Base-by-base conservation (phyloP, 2,888 invertebrate species). In the Agrochola litura region DNA sequence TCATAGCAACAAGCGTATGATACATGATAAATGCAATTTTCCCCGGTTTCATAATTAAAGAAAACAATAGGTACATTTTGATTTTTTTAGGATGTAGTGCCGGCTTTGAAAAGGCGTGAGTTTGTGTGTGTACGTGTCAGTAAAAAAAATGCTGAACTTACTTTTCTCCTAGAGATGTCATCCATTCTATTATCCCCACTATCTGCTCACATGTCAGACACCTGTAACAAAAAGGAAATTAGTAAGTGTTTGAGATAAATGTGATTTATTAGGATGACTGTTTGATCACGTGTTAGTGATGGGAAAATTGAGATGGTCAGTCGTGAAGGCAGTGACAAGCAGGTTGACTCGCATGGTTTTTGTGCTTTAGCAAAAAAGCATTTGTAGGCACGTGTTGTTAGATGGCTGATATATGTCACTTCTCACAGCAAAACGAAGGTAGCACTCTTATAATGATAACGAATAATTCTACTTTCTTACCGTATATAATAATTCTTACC, bases 341-440 rank as follows among this genome's bases (percentile, higher is more conserved):
- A 8, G 25, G 22, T 54, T 37, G 37, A 37, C 30, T 52, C 19
- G 58, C 30, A 43, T 52, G 43, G 14, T 10, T 30, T 52, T 43
- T 75, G 41, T 52, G 12, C 37, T 16, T 67, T 37, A 10, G n/a
- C 10, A 41, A 54, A 16, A 16, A 37, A 54, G 68, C 37, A 10
- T 67, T 16, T 52, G 66, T 16, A 37, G n/a, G 68, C n/a, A n/a
- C 9, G n/a, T 54, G 52, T 54, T 19, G 0, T 19, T 10, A n/a
- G 16, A 66, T 80, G 60, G 6, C 60, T 82, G 58, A 76, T 70
- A 60, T 14, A 56, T 66, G 49, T 66, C 49, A 56, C n/a, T 69
- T 52, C 10, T 82, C 56, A 81, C 49, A 81, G 80, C 83, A 82
- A 81, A 70, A 77, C 61, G 65, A 77, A 61, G n/a, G 43, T 82